A percentile compares a stretch with the other conserved stretches of the same genome.
These are phyloP conservation scores for Balanococcus diminutus DNA, from an alignment of 2,888 invertebrate genomes.

Conservation along the genomic window DNA sequence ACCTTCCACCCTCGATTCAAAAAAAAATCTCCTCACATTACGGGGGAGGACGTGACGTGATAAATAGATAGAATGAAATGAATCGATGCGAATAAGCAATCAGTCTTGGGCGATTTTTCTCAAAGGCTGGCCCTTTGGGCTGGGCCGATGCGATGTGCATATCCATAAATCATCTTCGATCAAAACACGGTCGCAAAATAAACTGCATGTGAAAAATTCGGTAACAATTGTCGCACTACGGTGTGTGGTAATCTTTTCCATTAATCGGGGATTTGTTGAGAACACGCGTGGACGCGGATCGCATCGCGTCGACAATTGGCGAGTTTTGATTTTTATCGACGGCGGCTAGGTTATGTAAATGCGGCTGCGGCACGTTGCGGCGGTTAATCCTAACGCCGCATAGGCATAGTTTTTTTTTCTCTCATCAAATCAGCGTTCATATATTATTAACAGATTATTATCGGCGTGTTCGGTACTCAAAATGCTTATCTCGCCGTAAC, in stretches of 20 bases:
- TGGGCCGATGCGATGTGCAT: too few species aligned
- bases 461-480: neutral
- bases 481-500: neutral
- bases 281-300: neutral
- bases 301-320: neutral
- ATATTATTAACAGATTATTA: neutral
- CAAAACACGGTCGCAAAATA: neutral
- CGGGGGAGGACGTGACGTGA: too few species aligned
- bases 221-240: neutral
- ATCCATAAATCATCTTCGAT: conserved; percentile 9
- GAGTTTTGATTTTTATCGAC: neutral
- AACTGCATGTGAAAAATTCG: neutral
- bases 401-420: neutral
- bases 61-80: too few species aligned
- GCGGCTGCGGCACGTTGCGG: conserved; percentile 6
- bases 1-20: too few species aligned
- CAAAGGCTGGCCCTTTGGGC: too few species aligned
- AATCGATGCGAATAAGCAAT: too few species aligned
- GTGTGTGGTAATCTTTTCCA: neutral
- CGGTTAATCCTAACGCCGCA: neutral
- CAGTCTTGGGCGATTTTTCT: too few species aligned
- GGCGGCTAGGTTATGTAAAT: neutral
- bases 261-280: conserved; percentile 29
- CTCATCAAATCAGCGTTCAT: neutral
- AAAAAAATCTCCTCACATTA: too few species aligned